These are phyloP conservation scores for Drosophila flavopinicola DNA, from an alignment of 2,888 invertebrate species.

Conservation along the genomic window DNA sequence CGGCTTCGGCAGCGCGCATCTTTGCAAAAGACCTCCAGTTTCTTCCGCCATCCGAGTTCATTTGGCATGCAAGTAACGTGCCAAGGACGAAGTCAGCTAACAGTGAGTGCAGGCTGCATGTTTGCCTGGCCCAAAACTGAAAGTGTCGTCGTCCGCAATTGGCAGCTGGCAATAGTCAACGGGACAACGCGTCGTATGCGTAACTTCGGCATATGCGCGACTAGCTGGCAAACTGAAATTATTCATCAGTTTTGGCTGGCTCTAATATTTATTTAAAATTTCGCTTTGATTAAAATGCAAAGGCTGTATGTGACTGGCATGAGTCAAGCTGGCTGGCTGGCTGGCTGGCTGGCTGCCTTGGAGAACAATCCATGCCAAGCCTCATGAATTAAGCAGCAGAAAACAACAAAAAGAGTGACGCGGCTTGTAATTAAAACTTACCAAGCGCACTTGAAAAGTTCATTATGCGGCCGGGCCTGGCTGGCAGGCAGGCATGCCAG, in stretches of 20 bases:
- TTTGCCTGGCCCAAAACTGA: conserved; percentile 61
- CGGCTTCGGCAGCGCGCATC: conserved; percentile 38
- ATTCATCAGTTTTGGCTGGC: conserved; percentile 45
- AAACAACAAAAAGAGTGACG: conserved; percentile 21
- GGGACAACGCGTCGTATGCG: conserved; percentile 37
- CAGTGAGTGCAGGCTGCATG: conserved; percentile 12
- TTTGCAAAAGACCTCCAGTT: conserved; percentile 32
- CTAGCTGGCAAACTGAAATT: conserved; percentile 27
- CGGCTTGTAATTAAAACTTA: conserved; percentile 76
- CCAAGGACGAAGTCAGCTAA: conserved; percentile 60
- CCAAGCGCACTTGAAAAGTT: conserved; percentile 66
- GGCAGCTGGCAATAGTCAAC: conserved; percentile 18
- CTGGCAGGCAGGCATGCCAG: conserved; percentile 6
- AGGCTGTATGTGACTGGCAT: conserved; percentile 3
- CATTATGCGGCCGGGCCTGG: conserved; percentile 54
- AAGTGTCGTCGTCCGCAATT: conserved; percentile 57
- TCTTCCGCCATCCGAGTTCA: conserved; percentile 51
- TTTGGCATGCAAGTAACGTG: conserved; percentile 75
- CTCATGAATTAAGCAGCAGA: conserved; percentile 66
- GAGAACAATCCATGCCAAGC: conserved; percentile 50
- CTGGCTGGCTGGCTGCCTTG: conserved; percentile 32
- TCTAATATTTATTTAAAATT: conserved; percentile 76
- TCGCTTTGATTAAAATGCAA: conserved; percentile 77
- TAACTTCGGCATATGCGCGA: conserved; percentile 3
- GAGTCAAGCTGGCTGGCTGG: not conserved